Conservation (phyloP, 2,113 vertebrate species). For the Brienomyrus longianalis region DNA sequence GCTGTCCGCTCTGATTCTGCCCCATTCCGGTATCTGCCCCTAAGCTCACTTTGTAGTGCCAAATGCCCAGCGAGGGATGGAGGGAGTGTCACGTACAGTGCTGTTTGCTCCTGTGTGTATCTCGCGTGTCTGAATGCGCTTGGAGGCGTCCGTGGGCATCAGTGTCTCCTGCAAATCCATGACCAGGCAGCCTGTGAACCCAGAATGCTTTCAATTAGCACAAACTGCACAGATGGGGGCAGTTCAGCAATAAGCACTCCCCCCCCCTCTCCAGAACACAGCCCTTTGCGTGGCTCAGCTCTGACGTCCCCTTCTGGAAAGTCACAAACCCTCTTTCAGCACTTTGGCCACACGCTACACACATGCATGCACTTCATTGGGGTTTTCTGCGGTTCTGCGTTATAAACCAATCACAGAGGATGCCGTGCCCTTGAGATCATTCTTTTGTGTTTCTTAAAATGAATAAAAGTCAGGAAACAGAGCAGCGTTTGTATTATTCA, state of each 20-base stretch:
- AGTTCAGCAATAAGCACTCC: slow-evolving; percentile 92
- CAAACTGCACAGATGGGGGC: slow-evolving; percentile 95
- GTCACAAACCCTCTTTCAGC: background rate
- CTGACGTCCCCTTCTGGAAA: slow-evolving; percentile 41
- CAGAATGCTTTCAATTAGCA: slow-evolving; percentile 97
- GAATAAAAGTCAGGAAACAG: background rate
- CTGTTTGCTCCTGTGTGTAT: background rate
- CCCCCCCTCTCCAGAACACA: slow-evolving; percentile 91
- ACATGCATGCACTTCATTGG: background rate
- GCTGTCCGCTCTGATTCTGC: slow-evolving; percentile 98
- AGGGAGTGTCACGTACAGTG: background rate
- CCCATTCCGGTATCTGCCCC: slow-evolving; percentile 90
- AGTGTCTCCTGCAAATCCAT: slow-evolving; percentile 96
- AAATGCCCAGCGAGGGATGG: slow-evolving; percentile 53
- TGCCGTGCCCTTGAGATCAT: background rate
- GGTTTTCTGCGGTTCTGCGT: background rate
- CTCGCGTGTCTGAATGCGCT: background rate
- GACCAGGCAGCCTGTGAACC: slow-evolving; percentile 54
- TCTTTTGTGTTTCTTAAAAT: background rate
- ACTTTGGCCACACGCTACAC: background rate
- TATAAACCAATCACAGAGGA: background rate
- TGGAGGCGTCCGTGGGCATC: slow-evolving; percentile 59
- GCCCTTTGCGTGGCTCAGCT: slow-evolving; percentile 64
- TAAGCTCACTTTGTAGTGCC: slow-evolving; percentile 90
- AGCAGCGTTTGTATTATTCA: background rate